phyloP scores from a whole-genome alignment of 2,113 vertebrate species.

The Myrmecophaga tridactyla region DNA sequence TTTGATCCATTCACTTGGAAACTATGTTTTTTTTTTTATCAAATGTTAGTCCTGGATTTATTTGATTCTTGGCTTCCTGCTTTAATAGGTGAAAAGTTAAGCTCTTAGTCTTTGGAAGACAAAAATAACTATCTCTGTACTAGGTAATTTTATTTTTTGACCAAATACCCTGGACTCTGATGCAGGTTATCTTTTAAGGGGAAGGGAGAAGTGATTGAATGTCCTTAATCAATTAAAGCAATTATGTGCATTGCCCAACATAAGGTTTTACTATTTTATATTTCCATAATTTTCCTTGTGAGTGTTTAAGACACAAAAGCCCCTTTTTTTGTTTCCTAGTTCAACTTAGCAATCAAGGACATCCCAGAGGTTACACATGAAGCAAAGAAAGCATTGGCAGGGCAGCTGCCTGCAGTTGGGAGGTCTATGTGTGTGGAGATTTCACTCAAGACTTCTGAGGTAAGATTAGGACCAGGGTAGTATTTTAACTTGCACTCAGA shows the following conservation, averaged over 20 bases:
- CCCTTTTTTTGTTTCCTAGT: conserved; percentile 84
- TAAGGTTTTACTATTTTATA: not conserved
- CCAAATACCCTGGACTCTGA: not conserved
- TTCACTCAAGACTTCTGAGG: conserved; percentile 98
- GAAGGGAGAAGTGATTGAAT: not conserved
- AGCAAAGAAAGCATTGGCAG: conserved; percentile 97
- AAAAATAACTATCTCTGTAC: not conserved
- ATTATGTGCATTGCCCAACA: not conserved
- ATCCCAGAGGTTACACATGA: conserved; percentile 99
- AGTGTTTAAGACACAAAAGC: conserved; percentile 15
- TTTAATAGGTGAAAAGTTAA: conserved; percentile 17
- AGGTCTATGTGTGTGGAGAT: conserved; percentile 99
- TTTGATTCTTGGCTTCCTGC: conserved; percentile 31
- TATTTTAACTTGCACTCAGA: not conserved
- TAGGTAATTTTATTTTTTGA: not conserved
- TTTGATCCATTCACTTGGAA: conserved; percentile 3
- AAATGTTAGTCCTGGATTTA: not conserved
- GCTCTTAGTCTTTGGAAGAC: not conserved
- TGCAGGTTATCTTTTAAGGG: not conserved
- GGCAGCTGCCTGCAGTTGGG: conserved; percentile 94
- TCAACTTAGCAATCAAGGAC: conserved; percentile 99
- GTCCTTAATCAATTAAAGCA: not conserved
- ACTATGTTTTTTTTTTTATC: not conserved
- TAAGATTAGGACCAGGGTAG: conserved; percentile 70
- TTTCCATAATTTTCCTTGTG: conserved; percentile 11